Evolutionary conservation across 2,888 invertebrate genomes (phyloP).

Genomic region (Papilio elwesi): DNA sequence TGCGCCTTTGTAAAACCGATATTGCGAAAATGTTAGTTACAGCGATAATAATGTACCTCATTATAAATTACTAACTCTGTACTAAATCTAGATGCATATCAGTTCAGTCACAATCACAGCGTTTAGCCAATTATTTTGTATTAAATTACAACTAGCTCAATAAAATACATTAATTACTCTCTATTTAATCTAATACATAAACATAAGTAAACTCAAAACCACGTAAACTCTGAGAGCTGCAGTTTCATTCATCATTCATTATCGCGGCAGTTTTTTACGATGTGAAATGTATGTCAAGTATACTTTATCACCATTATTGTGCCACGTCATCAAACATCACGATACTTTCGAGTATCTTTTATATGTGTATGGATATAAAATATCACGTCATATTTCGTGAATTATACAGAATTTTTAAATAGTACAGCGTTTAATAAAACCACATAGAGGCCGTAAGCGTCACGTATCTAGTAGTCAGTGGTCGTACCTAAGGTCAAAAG

Average conservation of each 20-base stretch:
- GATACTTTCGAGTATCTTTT: not conserved
- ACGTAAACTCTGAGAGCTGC: not conserved
- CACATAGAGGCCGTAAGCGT: not conserved
- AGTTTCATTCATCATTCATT: not conserved
- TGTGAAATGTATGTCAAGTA: constrained; percentile 26
- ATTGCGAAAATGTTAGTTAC: too few species aligned
- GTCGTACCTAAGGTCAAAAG: not conserved
- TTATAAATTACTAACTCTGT: too few species aligned
- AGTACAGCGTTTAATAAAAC: not conserved
- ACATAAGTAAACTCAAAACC: not conserved
- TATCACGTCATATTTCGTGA: constrained; percentile 24
- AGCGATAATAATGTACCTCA: too few species aligned
- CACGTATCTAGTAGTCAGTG: not conserved
- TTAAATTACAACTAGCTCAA: too few species aligned
- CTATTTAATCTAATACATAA: not conserved
- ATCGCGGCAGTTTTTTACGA: not conserved
- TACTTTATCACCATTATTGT: constrained; percentile 29
- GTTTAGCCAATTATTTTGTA: too few species aligned
- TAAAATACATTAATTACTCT: too few species aligned
- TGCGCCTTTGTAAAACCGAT: too few species aligned
- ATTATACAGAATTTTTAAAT: not conserved
- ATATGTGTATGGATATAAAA: not conserved
- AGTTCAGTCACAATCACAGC: too few species aligned
- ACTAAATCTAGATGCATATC: too few species aligned
- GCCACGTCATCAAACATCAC: not conserved